Conservation (phyloP, 2,888 invertebrate genomes). For the Lasius fuliginosus region DNA sequence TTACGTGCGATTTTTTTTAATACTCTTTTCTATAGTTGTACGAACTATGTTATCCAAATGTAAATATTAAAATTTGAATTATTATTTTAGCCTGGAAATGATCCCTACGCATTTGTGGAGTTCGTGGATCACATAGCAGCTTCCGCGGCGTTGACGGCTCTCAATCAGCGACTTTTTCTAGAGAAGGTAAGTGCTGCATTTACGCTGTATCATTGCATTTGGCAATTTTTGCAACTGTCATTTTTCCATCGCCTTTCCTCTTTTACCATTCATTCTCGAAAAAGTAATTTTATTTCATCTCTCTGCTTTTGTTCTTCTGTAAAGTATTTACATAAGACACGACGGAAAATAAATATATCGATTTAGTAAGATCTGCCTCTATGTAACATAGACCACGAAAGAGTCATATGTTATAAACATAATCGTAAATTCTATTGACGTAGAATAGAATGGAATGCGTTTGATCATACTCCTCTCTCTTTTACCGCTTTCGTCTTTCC, state of each 20-base stretch:
- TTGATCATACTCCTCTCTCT: slow-evolving; percentile 33
- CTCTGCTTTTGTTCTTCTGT: neutral
- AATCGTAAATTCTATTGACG: slow-evolving; percentile 50
- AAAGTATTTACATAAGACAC: neutral
- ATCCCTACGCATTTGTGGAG: slow-evolving; percentile 90
- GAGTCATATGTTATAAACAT: slow-evolving; percentile 40
- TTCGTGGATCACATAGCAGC: slow-evolving; percentile 88
- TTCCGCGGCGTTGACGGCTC: slow-evolving; percentile 88
- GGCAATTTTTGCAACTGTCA: neutral
- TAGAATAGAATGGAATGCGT: slow-evolving; percentile 56
- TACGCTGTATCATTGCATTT: neutral
- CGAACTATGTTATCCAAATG: neutral
- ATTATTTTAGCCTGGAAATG: slow-evolving; percentile 87
- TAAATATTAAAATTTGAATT: neutral
- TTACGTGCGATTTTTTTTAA: neutral
- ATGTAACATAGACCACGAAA: neutral
- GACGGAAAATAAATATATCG: neutral
- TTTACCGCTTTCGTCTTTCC: slow-evolving; percentile 47
- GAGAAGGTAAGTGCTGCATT: slow-evolving; percentile 87
- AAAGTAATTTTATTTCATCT: neutral
- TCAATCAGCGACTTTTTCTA: slow-evolving; percentile 89
- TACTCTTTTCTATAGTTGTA: neutral
- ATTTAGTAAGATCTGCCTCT: neutral
- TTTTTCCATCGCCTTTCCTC: slow-evolving; percentile 24
- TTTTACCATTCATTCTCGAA: slow-evolving; percentile 22